Conservation (phyloP, 2,888 invertebrate species). For the Chirona hameri region DNA sequence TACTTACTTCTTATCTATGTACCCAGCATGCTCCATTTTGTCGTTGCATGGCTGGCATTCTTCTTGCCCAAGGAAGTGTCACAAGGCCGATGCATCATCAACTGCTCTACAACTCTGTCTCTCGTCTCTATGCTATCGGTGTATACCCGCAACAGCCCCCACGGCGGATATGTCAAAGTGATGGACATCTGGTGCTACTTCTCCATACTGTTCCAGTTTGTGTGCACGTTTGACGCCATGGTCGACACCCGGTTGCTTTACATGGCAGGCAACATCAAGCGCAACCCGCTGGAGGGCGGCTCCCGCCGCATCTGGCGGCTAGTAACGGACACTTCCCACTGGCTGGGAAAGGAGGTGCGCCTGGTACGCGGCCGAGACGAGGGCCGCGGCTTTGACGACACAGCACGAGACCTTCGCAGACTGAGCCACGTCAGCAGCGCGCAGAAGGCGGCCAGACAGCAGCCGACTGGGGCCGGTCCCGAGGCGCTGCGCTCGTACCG, state of each 20-base stretch:
- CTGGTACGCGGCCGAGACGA: not conserved
- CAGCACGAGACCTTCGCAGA: not conserved
- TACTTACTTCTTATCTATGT: not conserved
- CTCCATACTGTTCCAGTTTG: not conserved
- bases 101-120: not conserved
- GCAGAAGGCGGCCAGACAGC: not conserved
- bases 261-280: not conserved
- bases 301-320: not conserved
- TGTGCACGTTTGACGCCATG: not conserved
- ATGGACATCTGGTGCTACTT: not conserved
- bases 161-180: not conserved
- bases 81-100: not conserved
- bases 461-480: not conserved
- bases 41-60: not conserved
- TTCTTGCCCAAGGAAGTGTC: slow-evolving; percentile 1
- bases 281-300: not conserved
- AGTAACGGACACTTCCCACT: not conserved
- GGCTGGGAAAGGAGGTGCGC: not conserved
- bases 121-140: not conserved
- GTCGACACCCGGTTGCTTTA: not conserved
- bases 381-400: not conserved
- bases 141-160: not conserved
- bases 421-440: not conserved
- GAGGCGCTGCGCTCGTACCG: no score
- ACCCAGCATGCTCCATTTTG: not conserved